Conservation (phyloP, 2,888 invertebrate species). For the Chirona hameri region DNA sequence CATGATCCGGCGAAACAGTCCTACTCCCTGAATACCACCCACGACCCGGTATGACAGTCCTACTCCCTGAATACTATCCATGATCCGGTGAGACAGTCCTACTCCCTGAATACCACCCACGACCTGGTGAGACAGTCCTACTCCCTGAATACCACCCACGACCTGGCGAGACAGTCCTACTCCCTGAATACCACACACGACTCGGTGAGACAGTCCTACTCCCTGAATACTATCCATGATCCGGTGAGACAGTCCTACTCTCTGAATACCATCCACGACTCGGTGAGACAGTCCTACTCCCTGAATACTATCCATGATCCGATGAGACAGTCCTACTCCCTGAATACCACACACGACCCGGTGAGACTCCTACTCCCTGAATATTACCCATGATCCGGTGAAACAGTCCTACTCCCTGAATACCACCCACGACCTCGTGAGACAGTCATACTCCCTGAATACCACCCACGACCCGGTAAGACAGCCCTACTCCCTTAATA, state of each 20-base stretch:
- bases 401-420: constrained; percentile 51
- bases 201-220: constrained; percentile 53
- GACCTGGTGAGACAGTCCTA: constrained; percentile 54
- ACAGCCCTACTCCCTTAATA: constrained; percentile 50
- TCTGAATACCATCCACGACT: constrained; percentile 60
- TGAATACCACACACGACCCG: constrained; percentile 62
- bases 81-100: constrained; percentile 56
- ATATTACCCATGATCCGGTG: constrained; percentile 62
- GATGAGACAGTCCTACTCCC: constrained; percentile 51
- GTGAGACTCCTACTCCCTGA: constrained; percentile 52
- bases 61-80: constrained; percentile 57
- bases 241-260: constrained; percentile 52
- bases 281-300: constrained; percentile 50
- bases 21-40: constrained; percentile 56
- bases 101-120: constrained; percentile 58
- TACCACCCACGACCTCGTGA: constrained; percentile 61
- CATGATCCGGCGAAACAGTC: constrained; percentile 56
- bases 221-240: constrained; percentile 60
- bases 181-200: constrained; percentile 60
- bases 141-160: constrained; percentile 59
- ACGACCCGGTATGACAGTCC: constrained; percentile 56
- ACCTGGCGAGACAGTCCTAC: constrained; percentile 52
- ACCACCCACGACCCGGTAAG: constrained; percentile 61
- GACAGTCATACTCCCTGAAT: constrained; percentile 53
- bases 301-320: constrained; percentile 62